Evolutionary conservation across 1,140 invertebrate species (phyloP).

Genomic region (Cotesia typhae): DNA sequence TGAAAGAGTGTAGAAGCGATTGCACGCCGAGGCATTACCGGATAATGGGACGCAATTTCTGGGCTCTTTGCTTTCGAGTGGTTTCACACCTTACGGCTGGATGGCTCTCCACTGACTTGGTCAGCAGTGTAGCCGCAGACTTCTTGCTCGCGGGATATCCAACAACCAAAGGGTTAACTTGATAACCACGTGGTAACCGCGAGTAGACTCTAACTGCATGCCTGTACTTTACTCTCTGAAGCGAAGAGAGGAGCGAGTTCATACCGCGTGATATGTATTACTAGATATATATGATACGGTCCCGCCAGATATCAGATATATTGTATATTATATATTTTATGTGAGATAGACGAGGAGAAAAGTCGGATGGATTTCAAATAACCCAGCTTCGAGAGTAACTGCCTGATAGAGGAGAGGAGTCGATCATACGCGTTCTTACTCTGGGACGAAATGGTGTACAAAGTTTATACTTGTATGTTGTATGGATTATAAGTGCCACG

Average conservation of each 20-base stretch:
- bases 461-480: not conserved
- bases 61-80: constrained; percentile 64
- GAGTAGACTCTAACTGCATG: constrained; percentile 40
- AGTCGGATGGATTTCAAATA: constrained; percentile 2
- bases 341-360: not conserved
- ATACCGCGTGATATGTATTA: too few species aligned
- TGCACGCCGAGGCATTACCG: constrained; percentile 54
- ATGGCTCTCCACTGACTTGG: constrained; percentile 23
- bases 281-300: constrained; percentile 2
- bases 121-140: constrained; percentile 26
- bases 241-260: too few species aligned
- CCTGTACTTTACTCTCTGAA: constrained; percentile 2
- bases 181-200: constrained; percentile 63
- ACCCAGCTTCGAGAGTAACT: too few species aligned
- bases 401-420: not conserved
- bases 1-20: constrained; percentile 42
- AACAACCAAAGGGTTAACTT: constrained; percentile 64
- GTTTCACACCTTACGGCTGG: constrained; percentile 60
- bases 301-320: not conserved
- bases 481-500: constrained; percentile 8
- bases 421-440: not conserved
- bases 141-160: constrained; percentile 43
- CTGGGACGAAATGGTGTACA: too few species aligned
- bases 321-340: not conserved
- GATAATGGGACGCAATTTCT: constrained; percentile 66